Conservation (phyloP, 2,888 invertebrate genomes). For the Cryptus armator region DNA sequence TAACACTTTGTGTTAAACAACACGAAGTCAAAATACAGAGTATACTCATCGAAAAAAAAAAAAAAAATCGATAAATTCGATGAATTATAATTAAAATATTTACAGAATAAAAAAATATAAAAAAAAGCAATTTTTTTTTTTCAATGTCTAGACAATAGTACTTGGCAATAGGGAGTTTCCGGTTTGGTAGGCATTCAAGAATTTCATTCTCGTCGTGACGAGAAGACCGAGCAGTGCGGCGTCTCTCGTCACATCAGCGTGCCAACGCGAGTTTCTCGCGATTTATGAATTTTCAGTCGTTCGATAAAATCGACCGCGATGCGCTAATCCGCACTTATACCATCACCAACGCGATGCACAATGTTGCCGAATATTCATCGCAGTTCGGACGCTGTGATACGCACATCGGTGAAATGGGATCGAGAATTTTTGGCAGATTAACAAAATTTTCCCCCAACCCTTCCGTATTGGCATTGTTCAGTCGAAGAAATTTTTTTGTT, state of each 20-base stretch:
- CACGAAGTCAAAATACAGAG: not conserved
- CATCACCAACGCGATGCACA: not conserved
- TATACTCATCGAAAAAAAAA: not conserved
- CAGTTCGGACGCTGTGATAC: constrained; percentile 19
- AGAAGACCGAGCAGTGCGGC: not conserved
- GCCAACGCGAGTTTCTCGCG: constrained; percentile 39
- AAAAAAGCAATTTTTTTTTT: constrained; percentile 49
- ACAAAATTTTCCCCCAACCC: constrained; percentile 54
- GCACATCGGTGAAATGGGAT: constrained; percentile 25
- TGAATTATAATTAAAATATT: not conserved
- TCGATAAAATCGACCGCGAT: constrained; percentile 53
- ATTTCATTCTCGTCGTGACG: constrained; percentile 67
- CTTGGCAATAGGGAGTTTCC: constrained; percentile 68
- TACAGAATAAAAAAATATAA: not conserved
- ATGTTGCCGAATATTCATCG: constrained; percentile 8
- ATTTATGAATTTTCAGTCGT: constrained; percentile 56
- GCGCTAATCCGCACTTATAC: not conserved
- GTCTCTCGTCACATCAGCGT: constrained; percentile 43
- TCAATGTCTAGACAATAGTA: constrained; percentile 65
- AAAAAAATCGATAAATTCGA: constrained; percentile 7
- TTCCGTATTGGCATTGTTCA: constrained; percentile 24
- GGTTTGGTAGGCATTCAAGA: constrained; percentile 70
- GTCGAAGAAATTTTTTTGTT: not conserved
- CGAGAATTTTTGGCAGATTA: constrained; percentile 48
- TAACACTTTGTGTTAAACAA: too few relatives aligned